These are phyloP conservation scores for Plutomurus gul DNA, from an alignment of 1,140 invertebrate species.

Conservation along the genomic window DNA sequence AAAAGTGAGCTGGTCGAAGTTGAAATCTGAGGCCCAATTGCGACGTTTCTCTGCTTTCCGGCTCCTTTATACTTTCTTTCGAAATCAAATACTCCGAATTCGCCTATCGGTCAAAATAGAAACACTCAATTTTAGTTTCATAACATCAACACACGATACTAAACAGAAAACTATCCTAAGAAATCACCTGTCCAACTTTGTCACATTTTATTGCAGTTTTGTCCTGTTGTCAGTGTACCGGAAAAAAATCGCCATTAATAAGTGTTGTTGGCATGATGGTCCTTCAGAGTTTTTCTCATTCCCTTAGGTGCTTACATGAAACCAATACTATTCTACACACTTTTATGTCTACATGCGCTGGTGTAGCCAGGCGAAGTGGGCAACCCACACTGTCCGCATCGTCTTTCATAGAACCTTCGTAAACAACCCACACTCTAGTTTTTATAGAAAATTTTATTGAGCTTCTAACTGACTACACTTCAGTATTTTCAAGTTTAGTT, in stretches of 20 bases:
- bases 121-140: background rate
- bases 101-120: slow-evolving; percentile 5
- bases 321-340: background rate
- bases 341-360: too few relatives aligned
- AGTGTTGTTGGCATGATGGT: background rate
- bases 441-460: too few relatives aligned
- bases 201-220: background rate
- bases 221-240: background rate
- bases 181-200: background rate
- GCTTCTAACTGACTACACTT: too few relatives aligned
- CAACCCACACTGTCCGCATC: too few relatives aligned
- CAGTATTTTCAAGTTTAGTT: too few relatives aligned
- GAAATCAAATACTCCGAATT: slow-evolving; percentile 31
- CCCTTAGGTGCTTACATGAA: background rate
- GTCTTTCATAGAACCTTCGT: too few relatives aligned
- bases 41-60: slow-evolving; percentile 42
- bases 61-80: slow-evolving; percentile 20
- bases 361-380: too few relatives aligned
- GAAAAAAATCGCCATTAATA: background rate
- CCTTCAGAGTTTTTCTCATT: background rate
- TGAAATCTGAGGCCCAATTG: slow-evolving; percentile 37
- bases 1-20: slow-evolving; percentile 41
- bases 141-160: background rate
- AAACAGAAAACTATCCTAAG: background rate
- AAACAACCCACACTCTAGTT: too few relatives aligned